Evolutionary conservation across 2,113 vertebrate genomes (phyloP).

Genomic region (Perca fluviatilis): DNA sequence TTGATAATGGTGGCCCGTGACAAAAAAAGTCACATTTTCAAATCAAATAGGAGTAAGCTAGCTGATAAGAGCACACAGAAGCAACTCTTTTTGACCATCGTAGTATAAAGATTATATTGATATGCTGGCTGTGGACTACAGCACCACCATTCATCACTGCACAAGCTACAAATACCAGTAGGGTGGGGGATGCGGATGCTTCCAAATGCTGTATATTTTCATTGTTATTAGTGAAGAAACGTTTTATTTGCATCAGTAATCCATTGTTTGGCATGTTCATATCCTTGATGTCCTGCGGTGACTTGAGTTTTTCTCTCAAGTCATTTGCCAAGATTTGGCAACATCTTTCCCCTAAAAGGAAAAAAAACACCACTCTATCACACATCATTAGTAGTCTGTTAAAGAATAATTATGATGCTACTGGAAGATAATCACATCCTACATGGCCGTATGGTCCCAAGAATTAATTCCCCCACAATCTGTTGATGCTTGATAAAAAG

Average conservation of each 20-base stretch:
- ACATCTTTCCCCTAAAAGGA: conserved; percentile 7
- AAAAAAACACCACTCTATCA: neutral
- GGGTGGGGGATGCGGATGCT: neutral
- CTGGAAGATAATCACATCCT: conserved; percentile 26
- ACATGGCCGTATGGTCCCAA: neutral
- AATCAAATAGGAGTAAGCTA: conserved; percentile 6
- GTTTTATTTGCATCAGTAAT: conserved; percentile 6
- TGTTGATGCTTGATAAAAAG: conserved; percentile 17
- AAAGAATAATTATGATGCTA: conserved; percentile 12
- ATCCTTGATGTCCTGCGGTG: conserved; percentile 6
- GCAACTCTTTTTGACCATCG: neutral
- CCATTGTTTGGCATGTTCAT: neutral
- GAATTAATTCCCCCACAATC: conserved; percentile 28
- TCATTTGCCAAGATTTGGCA: conserved; percentile 6
- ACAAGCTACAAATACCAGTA: neutral
- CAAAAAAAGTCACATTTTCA: conserved; percentile 2
- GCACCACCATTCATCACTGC: neutral
- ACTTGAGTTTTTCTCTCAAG: conserved; percentile 2
- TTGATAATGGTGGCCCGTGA: neutral
- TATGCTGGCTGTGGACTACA: neutral
- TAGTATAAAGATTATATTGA: neutral
- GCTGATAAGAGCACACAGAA: conserved; percentile 4
- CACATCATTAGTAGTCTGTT: conserved; percentile 21
- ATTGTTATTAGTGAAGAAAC: neutral
- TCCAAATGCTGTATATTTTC: neutral